Conservation (phyloP, 2,113 vertebrate species). For the Elanus axillaris region DNA sequence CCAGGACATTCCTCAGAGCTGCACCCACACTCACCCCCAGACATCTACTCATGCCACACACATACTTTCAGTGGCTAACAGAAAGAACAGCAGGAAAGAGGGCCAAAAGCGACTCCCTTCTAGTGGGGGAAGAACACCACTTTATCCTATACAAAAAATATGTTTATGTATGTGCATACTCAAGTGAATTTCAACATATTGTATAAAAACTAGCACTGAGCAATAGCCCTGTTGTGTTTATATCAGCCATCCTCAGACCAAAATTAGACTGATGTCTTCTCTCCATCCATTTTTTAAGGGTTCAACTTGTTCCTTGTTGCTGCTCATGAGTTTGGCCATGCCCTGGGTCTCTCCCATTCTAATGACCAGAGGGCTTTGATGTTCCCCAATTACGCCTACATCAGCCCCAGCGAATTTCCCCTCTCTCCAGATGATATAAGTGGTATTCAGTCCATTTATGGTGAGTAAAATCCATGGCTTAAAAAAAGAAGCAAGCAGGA, state of each 20-base stretch:
- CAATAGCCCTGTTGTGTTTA: background rate
- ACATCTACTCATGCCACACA: background rate
- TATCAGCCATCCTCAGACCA: background rate
- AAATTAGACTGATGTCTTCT: background rate
- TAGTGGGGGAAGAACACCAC: background rate
- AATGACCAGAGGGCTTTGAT: conserved; percentile 84
- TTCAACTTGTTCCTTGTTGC: conserved; percentile 89
- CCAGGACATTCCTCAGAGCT: conserved; percentile 31
- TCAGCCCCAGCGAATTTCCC: conserved; percentile 70
- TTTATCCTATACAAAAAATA: background rate
- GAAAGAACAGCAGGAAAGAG: background rate
- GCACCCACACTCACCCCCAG: conserved; percentile 16
- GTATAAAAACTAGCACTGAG: background rate
- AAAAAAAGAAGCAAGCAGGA: background rate
- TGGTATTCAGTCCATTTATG: conserved; percentile 91
- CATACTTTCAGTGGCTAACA: background rate
- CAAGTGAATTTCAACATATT: background rate
- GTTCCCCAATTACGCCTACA: conserved; percentile 82
- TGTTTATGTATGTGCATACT: background rate
- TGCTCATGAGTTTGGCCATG: conserved; percentile 94
- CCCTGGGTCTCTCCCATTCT: conserved; percentile 89
- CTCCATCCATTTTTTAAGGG: conserved; percentile 66
- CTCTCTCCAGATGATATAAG: conserved; percentile 85
- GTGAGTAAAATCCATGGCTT: conserved; percentile 66
- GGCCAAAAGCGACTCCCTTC: background rate